Base-by-base conservation (phyloP, 2,888 invertebrate species). In the Clepsis dumicolana region DNA sequence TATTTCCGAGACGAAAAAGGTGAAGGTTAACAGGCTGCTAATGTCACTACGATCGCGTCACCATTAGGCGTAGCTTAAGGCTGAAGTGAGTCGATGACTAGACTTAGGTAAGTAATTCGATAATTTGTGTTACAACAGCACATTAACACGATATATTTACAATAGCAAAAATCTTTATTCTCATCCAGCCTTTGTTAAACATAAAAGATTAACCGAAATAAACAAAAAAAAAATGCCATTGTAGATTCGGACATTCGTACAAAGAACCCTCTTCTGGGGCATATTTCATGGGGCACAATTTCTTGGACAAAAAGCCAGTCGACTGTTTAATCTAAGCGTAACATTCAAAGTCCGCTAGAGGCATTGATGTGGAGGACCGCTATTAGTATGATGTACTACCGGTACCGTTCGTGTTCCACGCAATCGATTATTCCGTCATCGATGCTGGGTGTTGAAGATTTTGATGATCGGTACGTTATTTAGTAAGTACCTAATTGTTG, bases 291-390 rank as follows among this genome's bases (percentile, higher is more conserved):
- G n/a, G n/a, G n/a, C n/a, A n/a, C n/a, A n/a, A n/a, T n/a, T n/a
- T n/a, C n/a, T 32, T 32, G 32, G 12, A 12, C 8, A 21, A 48
- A 48, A 21, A 12, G 48, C 48, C 21, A 48, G 48, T 48, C 21
- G 12, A 48, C 48, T 18, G 16, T 44, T 41, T 38, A n/a, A 1
- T 38, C 16, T 21, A 38, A 66, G 24, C 60, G 29, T 54, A 52
- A 54, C 35, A 53, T 62, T 54, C 4, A 16, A 52, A 38, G 44
- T 53, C 78, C 79, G 79, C 77, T 84, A 79, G 78, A 73, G 76
- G 76, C 84, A 80, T 83, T 80, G 80, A 86, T 86, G 84, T 84
- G 87, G 85, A 85, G 81, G 73, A 86, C 90, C 89, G 89, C 88
- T 89, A n/a, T n/a, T n/a, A 88, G 75, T 75, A 76, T 76, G 44